Base-by-base conservation (phyloP, 2,888 invertebrate species). In the Lucinisca nassula region DNA sequence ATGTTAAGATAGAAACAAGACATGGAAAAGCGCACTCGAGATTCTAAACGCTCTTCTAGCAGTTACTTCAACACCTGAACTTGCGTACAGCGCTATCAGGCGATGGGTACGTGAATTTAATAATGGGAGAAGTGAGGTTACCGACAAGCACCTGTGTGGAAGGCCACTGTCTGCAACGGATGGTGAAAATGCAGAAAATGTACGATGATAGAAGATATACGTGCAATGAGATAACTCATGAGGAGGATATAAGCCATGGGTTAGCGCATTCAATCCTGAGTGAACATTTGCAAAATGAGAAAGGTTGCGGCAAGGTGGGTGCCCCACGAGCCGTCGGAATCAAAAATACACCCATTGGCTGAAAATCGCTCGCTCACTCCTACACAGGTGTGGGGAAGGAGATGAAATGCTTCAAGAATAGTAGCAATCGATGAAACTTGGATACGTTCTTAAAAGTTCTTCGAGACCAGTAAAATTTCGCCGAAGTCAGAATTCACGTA, bases 261-360 rank as follows among this genome's bases (percentile, higher is more conserved):
- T 78, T 38, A 27, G 61, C 40, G 14, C 27, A 61, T 78, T 27
- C 17, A 4, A 78, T 58, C 61, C 38, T 61, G 49, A 75, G 32
- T 3, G 17, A 49, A 32, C 32, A 35, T 76, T 35, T 76, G 55
- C n/a, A 45, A 76, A 51, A 79, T 67, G 79, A 38, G 79, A 27
- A 61, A 45, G 45, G 38, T 79, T 45, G 40, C 79, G 0, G 79
- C 45, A 8, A 2, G 67, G 30, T 67, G 79, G 79, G 79, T 79
- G 14, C 55, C 79, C 67, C 67, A 67, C 67, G 40, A 38, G 40
- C 67, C 67, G 8, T 79, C 61, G 14, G 79, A 79, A 61, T 45
- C 27, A 45, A 78, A 79, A 79, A 51, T 21, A 51, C 40, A 6
- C 6, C 45, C 21, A 55, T 17, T 21, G 55, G 3, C 4, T 55